Evolutionary conservation across 2,888 invertebrate genomes (phyloP), one percentile per base, ranked within the genome.

Genomic region (Lasioglossum malachurum): DNA sequence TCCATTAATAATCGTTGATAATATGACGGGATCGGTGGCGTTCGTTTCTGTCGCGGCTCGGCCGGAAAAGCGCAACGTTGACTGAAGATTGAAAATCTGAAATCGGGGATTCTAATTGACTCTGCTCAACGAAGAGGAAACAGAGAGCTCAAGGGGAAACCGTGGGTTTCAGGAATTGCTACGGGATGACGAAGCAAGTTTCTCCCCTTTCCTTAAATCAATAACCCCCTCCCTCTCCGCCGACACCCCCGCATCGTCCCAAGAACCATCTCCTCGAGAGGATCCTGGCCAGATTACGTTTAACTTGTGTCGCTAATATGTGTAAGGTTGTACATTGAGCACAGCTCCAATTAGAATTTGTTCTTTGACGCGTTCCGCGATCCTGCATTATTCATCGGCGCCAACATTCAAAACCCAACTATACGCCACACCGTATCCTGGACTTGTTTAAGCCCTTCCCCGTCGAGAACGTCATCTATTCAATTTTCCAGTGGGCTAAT

Each of bases 161-260:
- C 69, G 49, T 38, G 84, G 90, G 82, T 91, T 91, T 90, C 87
- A 89, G 93, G 92, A 94, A 95, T 95, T 94, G 92, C 92, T 88
- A 88, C 86, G 89, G 91, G 92, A 94, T 94, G 94, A 94, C 93
- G 92, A 91, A 90, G 94, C 91, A 91, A 81, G 78, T 91, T 89
- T 90, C 90, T 87, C 88, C 86, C 84, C 84, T 90, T 83, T 87
- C 87, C 80, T 79, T 92, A 90, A 94, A 93, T 93, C 93, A 93
- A 94, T 89, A 89, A 89, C 78, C 80, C 82, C 72, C 38, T 69
- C 53, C 49, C 76, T n/a, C 60, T 7, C 64, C 31, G 14, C 31
- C 16, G 64, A 64, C 64, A 64, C 64, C 64, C 64, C 76, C 38
- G 31, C 69, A 10, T 10, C 35, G 35, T 69, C 23, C 23, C 23